Evolutionary conservation across 2,113 vertebrate species (phyloP).

Genomic region (Genyomyrus donnyi): DNA sequence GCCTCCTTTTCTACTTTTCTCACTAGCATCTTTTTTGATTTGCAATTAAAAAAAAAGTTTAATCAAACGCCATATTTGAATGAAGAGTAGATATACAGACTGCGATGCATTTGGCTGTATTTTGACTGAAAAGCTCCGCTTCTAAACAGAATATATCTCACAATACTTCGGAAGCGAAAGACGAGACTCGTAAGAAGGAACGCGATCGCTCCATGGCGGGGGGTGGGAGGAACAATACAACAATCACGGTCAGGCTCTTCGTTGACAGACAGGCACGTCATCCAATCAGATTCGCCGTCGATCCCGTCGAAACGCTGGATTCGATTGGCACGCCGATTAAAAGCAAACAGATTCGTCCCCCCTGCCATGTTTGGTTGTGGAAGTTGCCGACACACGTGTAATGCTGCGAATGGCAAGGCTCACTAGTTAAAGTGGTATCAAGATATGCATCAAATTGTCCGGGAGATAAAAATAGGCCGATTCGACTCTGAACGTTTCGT

Average conservation of each 20-base stretch:
- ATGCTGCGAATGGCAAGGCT: neutral
- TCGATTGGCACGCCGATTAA: neutral
- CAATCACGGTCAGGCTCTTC: neutral
- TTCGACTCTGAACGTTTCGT: neutral
- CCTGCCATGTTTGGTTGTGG: neutral
- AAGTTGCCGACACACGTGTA: conserved; percentile 11
- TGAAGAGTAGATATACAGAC: neutral
- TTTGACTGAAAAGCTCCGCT: neutral
- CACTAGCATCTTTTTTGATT: neutral
- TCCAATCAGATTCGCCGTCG: neutral
- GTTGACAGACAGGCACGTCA: neutral
- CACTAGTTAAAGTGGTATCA: neutral
- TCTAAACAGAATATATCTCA: neutral
- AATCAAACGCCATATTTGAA: neutral
- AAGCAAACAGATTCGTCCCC: neutral
- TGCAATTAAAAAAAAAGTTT: neutral
- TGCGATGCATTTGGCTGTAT: neutral
- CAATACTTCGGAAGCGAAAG: conserved; percentile 1
- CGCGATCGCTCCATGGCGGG: neutral
- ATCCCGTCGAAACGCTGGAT: neutral
- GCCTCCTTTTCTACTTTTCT: neutral
- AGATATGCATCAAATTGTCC: neutral
- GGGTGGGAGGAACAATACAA: neutral
- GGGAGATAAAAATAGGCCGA: neutral
- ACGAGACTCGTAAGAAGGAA: neutral